These are phyloP conservation scores for Ypsolopha sequella DNA, from an alignment of 2,888 invertebrate species.

Conservation along the genomic window DNA sequence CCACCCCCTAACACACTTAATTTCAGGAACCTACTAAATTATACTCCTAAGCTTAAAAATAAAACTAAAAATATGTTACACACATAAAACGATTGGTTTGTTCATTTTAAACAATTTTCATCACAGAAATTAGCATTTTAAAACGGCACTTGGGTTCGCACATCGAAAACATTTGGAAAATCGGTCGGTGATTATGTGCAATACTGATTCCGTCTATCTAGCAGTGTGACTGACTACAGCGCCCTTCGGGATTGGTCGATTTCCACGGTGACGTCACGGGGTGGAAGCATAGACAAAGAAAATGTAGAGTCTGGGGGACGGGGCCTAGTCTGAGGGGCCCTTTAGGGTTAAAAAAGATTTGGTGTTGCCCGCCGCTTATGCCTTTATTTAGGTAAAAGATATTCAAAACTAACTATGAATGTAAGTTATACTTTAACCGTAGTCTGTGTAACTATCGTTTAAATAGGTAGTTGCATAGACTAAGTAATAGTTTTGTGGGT, in stretches of 20 bases:
- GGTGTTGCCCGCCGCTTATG: neutral
- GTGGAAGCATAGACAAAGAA: conserved; percentile 63
- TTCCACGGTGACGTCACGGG: conserved; percentile 72
- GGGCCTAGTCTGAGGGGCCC: neutral
- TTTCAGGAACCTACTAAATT: conserved; percentile 47
- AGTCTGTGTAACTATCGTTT: too few species aligned
- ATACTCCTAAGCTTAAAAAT: conserved; percentile 17
- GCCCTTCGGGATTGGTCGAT: conserved; percentile 74
- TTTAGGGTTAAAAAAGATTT: conserved; percentile 7
- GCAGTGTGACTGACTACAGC: conserved; percentile 59
- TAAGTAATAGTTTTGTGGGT: too few species aligned
- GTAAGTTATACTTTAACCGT: too few species aligned
- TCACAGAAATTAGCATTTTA: conserved; percentile 43
- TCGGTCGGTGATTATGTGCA: conserved; percentile 41
- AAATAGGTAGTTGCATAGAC: too few species aligned
- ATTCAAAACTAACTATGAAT: too few species aligned
- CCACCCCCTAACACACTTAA: conserved; percentile 57
- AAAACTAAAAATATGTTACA: conserved; percentile 52
- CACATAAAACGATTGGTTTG: conserved; percentile 23
- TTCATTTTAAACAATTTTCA: conserved; percentile 54
- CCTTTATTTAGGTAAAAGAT: too few species aligned
- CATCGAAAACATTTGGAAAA: conserved; percentile 58
- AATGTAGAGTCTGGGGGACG: conserved; percentile 17
- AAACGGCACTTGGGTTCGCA: conserved; percentile 43
- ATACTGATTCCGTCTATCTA: conserved; percentile 45